A percentile compares a stretch with the other conserved stretches of the same genome.
These are phyloP conservation scores for Jordanella pulchra DNA, from an alignment of 2,797 vertebrate species.

Conservation along the genomic window DNA sequence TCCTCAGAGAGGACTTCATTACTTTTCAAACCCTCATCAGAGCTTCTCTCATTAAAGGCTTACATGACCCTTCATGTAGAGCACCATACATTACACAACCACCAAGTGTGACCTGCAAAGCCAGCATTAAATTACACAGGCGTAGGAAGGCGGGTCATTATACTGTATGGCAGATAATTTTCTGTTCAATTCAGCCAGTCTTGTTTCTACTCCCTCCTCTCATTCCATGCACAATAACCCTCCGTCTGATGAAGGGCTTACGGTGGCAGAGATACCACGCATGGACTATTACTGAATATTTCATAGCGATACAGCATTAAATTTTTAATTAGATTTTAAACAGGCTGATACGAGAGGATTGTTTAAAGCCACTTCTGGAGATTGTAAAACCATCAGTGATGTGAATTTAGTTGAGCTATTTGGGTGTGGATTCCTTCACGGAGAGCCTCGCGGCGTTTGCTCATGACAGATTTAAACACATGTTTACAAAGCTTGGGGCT, in stretches of 20 bases:
- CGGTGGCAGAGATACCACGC: constrained; percentile 35
- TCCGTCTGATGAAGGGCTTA: constrained; percentile 44
- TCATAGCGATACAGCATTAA: constrained; percentile 32
- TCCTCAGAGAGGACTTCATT: constrained; percentile 47
- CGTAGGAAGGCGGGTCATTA: constrained; percentile 61
- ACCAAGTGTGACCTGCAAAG: constrained; percentile 42
- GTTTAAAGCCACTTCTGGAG: constrained; percentile 26
- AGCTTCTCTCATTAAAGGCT: constrained; percentile 47
- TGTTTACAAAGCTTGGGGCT: constrained; percentile 36
- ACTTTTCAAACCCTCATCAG: constrained; percentile 50
- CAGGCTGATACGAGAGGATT: constrained; percentile 40
- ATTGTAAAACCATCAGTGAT: constrained; percentile 17
- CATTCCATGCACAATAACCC: constrained; percentile 70
- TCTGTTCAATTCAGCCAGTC: constrained; percentile 42
- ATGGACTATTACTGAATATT: constrained; percentile 54
- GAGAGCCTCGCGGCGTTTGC: constrained; percentile 28
- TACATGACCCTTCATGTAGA: constrained; percentile 50
- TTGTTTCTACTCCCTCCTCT: constrained; percentile 62
- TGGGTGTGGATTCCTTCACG: constrained; percentile 33
- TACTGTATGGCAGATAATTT: constrained; percentile 53
- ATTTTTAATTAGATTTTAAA: constrained; percentile 65
- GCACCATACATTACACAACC: constrained; percentile 33
- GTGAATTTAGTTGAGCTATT: constrained; percentile 34
- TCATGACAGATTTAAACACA: constrained; percentile 39
- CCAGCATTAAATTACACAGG: constrained; percentile 57